Conservation (phyloP, 2,113 vertebrate genomes). For the Delphinapterus leucas region DNA sequence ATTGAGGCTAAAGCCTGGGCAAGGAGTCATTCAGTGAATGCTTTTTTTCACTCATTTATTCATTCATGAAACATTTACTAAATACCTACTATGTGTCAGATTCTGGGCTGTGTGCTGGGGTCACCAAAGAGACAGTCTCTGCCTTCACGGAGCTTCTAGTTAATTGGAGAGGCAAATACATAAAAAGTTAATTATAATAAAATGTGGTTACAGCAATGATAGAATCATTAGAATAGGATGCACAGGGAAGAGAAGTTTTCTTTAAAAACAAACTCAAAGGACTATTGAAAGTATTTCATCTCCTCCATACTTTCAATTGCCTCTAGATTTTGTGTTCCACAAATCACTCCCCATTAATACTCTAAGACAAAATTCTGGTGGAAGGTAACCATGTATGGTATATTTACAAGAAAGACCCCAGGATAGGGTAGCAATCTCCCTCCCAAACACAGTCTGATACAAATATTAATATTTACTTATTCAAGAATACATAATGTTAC, state of each 20-base stretch:
- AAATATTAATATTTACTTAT: neutral
- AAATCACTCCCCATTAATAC: neutral
- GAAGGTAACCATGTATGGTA: neutral
- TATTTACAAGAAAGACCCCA: neutral
- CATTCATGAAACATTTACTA: neutral
- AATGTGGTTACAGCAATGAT: neutral
- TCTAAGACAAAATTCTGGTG: neutral
- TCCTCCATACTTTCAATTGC: neutral
- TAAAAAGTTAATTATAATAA: neutral
- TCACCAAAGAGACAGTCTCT: neutral
- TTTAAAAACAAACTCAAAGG: neutral
- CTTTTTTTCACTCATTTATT: neutral
- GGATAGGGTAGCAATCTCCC: neutral
- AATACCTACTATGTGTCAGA: neutral
- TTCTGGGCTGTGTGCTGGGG: neutral
- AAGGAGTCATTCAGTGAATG: neutral
- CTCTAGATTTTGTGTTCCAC: neutral
- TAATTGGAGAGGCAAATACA: neutral
- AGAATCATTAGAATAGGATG: neutral
- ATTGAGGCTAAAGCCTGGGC: neutral
- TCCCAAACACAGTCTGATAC: neutral
- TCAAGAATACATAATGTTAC: neutral
- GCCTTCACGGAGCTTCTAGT: neutral
- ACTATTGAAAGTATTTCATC: neutral
- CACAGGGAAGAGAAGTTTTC: neutral